Conservation (phyloP, 2,888 invertebrate species). For the Chrysomela aeneicollis region DNA sequence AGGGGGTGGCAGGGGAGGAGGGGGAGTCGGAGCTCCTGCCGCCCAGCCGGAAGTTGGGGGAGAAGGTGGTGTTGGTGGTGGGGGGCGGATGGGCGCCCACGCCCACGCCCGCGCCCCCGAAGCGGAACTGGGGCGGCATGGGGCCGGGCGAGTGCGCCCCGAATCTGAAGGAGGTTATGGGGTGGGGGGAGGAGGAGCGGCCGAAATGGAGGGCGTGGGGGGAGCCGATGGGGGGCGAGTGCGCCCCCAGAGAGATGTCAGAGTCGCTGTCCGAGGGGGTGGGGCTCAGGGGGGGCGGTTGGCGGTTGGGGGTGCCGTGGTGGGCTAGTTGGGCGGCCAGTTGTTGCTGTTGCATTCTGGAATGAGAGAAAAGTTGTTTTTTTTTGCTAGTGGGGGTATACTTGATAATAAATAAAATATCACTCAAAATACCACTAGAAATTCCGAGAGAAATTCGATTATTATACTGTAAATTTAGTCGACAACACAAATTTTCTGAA, state of each 20-base stretch:
- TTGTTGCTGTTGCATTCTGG: conserved; percentile 62
- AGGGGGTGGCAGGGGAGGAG: conserved; percentile 47
- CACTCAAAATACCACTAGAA: no score
- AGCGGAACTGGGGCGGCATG: conserved; percentile 61
- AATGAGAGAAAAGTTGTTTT: conserved; percentile 47
- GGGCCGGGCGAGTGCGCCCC: conserved; percentile 62
- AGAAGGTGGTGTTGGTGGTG: no score
- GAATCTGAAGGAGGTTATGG: conserved; percentile 59
- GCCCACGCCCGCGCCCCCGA: conserved; percentile 56
- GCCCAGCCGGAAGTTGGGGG: conserved; percentile 51
- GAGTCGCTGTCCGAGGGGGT: conserved; percentile 61
- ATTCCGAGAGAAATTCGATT: no score
- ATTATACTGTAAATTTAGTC: no score
- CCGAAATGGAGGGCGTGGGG: conserved; percentile 57
- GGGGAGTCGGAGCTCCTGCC: conserved; percentile 51
- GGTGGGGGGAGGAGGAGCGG: conserved; percentile 54
- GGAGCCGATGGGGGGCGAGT: conserved; percentile 59
- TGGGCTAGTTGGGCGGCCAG: conserved; percentile 59
- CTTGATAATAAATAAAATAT: no score
- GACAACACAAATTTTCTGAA: no score
- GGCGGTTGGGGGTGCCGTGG: conserved; percentile 51
- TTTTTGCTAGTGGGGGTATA: no score
- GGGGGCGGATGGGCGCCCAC: no score
- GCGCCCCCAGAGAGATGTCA: conserved; percentile 61
- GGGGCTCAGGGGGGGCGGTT: conserved; percentile 57